These are phyloP conservation scores for Heliothis peltigera DNA, from an alignment of 2,888 invertebrate species.

Conservation along the genomic window DNA sequence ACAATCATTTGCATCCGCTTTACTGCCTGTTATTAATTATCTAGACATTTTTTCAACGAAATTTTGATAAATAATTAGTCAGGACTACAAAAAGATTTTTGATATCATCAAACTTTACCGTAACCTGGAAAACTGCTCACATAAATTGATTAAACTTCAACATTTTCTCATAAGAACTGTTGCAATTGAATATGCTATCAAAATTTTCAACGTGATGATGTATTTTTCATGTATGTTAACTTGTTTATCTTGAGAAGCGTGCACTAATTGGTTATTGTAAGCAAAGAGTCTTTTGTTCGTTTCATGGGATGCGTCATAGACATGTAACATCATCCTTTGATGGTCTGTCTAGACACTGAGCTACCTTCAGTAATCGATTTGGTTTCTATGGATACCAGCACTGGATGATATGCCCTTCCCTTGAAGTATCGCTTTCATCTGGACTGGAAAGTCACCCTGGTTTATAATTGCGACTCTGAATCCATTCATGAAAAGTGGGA, in stretches of 20 bases:
- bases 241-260: neutral
- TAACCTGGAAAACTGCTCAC: conserved; percentile 52
- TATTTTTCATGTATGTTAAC: too few species aligned
- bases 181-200: conserved; percentile 12
- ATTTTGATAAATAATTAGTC: conserved; percentile 30
- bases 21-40: conserved; percentile 29
- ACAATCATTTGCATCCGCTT: conserved; percentile 57
- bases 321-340: conserved; percentile 1
- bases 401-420: neutral
- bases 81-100: conserved; percentile 27
- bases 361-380: conserved; percentile 7
- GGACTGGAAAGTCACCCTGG: too few species aligned
- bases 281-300: too few species aligned
- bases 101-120: too few species aligned
- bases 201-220: too few species aligned
- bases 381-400: conserved; percentile 8
- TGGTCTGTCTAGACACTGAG: conserved; percentile 5
- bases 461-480: too few species aligned
- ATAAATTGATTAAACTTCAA: conserved; percentile 47
- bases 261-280: too few species aligned
- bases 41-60: conserved; percentile 19
- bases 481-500: too few species aligned
- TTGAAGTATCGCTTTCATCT: too few species aligned
- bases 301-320: neutral
- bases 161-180: conserved; percentile 29